A percentile compares a stretch with the other conserved stretches of the same genome.
Conservation (phyloP, 2,113 vertebrate genomes). For the Podilymbus podiceps region DNA sequence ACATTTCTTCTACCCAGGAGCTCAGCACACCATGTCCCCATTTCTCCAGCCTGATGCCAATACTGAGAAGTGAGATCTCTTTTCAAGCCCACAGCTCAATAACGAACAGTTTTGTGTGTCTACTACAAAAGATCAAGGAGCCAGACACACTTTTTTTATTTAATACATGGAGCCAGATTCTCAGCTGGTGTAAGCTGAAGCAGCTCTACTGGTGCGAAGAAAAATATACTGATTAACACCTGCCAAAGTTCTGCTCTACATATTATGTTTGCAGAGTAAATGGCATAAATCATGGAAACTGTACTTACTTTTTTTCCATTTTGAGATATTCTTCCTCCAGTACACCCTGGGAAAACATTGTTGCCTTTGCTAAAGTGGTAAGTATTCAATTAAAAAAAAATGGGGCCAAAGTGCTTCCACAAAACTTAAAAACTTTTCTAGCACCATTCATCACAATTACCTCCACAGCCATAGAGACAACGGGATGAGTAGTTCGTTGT, state of each 20-base stretch:
- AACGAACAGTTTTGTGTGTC: slow-evolving; percentile 15
- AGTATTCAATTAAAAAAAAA: slow-evolving; percentile 7
- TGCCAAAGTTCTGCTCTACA: slow-evolving; percentile 53
- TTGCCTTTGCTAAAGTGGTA: slow-evolving; percentile 1
- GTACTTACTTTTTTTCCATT: slow-evolving; percentile 39
- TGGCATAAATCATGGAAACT: slow-evolving; percentile 51
- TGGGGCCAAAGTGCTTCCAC: neutral
- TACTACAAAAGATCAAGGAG: slow-evolving; percentile 55
- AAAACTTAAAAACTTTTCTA: neutral
- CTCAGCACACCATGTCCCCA: slow-evolving; percentile 59
- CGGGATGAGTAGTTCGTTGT: neutral
- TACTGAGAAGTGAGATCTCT: slow-evolving; percentile 33
- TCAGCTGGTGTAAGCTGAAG: slow-evolving; percentile 47
- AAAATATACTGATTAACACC: slow-evolving; percentile 58
- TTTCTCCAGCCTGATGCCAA: slow-evolving; percentile 46
- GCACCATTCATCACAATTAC: neutral
- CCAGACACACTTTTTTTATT: slow-evolving; percentile 20
- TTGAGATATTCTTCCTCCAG: neutral
- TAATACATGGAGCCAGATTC: slow-evolving; percentile 20
- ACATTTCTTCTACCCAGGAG: slow-evolving; percentile 52
- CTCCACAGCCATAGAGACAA: neutral
- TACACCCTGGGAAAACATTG: neutral
- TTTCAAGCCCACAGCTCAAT: slow-evolving; percentile 41
- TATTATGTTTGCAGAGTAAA: slow-evolving; percentile 44
- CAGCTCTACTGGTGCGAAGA: slow-evolving; percentile 3